Evolutionary conservation across 2,113 vertebrate genomes (phyloP).

Genomic region (Oreotrochilus melanogaster): DNA sequence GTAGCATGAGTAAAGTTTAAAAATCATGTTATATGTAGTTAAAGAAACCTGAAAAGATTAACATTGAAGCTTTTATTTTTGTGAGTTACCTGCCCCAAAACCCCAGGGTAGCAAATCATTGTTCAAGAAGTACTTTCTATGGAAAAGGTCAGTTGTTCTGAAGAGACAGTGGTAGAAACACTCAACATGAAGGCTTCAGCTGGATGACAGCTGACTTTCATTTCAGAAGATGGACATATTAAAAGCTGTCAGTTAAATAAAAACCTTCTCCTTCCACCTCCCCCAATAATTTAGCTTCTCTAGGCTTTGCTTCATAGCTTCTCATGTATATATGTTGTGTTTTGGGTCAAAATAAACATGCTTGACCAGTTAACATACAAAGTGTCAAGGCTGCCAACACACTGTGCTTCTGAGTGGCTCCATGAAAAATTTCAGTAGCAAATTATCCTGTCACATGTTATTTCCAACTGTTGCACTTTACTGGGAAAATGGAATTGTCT

Average conservation of each 20-base stretch:
- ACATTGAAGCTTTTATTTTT: not conserved
- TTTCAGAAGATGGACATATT: not conserved
- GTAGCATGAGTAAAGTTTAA: not conserved
- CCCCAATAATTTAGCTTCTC: not conserved
- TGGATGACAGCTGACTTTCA: not conserved
- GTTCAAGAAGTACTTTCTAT: not conserved
- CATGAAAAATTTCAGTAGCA: not conserved
- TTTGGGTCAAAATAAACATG: not conserved
- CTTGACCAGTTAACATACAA: not conserved
- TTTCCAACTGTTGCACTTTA: not conserved
- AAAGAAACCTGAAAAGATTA: not conserved
- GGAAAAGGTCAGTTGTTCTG: conserved; percentile 36
- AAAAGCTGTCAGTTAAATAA: not conserved
- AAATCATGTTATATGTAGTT: not conserved
- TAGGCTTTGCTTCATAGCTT: not conserved
- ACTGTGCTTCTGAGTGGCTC: not conserved
- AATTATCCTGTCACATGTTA: not conserved
- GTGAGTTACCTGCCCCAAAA: not conserved
- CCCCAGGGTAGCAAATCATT: not conserved
- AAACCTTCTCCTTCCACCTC: not conserved
- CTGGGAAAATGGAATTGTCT: not conserved
- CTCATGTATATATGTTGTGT: not conserved
- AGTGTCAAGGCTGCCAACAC: not conserved
- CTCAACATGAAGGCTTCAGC: not conserved
- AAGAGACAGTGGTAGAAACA: not conserved